Base-by-base conservation (phyloP, 2,888 invertebrate species). In the Entomobrya proxima region DNA sequence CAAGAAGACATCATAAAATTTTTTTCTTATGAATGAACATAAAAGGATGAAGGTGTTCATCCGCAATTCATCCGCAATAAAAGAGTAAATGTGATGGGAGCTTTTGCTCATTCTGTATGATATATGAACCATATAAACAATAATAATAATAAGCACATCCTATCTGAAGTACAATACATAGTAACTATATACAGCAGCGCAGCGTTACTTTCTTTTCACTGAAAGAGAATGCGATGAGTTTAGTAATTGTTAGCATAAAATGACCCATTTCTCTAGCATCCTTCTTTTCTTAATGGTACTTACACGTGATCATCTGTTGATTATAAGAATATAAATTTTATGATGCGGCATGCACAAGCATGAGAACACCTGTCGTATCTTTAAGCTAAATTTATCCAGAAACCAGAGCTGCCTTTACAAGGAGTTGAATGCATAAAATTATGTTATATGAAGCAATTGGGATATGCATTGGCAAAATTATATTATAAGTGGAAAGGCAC, bases 171-270 rank as follows among this genome's bases (percentile, higher is more conserved):
- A 37, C n/a, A n/a, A n/a, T n/a, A n/a, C n/a, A n/a, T n/a, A n/a
- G n/a, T n/a, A n/a, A n/a, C n/a, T n/a, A n/a, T n/a, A n/a, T n/a
- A 24, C 18, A 21, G 37, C 21, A 21, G 24, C 27, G 7, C n/a
- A n/a, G n/a, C n/a, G 47, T 4, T 58, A 32, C 64, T 64, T 75
- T 75, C 75, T 50, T 32, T 72, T 21, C 35, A 47, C 47, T 9
- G 35, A 24, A 40, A 21, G n/a, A n/a, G n/a, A n/a, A 0, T 47
- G 50, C 15, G 37, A 52, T 67, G 79, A 69, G 50, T 67, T 69
- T 79, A 79, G n/a, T 79, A 69, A 79, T 79, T 67, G 79, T 69
- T n/a, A 67, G 47, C 52, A 69, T 79, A 79, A 79, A 79, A 79
- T 79, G 64, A 79, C 79, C 79, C 47, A 35, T 35, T 50, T 18